Conservation (phyloP, 2,888 invertebrate species). For the Leptothorax acervorum region DNA sequence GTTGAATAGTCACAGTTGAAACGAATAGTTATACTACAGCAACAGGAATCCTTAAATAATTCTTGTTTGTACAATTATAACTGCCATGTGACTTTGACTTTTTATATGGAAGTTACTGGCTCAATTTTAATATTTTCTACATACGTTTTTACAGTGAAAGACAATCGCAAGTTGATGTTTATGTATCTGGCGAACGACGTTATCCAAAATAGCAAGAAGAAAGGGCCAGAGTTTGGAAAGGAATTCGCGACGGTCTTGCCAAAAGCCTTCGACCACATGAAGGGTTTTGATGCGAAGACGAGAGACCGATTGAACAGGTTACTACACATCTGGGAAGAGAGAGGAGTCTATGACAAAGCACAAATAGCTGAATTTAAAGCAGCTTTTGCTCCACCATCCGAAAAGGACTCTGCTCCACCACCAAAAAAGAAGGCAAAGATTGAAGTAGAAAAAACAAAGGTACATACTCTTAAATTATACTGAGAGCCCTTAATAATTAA, state of each 20-base stretch:
- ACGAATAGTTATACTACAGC: too few species aligned
- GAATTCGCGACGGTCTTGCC: slow-evolving; percentile 93
- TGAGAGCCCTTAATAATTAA: background rate
- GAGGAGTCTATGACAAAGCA: slow-evolving; percentile 94
- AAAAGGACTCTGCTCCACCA: slow-evolving; percentile 80
- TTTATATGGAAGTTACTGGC: background rate
- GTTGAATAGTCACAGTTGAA: background rate
- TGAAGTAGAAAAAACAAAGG: slow-evolving; percentile 80
- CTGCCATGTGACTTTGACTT: background rate
- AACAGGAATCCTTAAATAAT: background rate
- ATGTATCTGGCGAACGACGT: slow-evolving; percentile 99
- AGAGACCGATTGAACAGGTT: slow-evolving; percentile 93
- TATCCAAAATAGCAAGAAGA: slow-evolving; percentile 99
- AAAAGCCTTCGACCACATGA: slow-evolving; percentile 95
- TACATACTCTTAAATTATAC: slow-evolving; percentile 27
- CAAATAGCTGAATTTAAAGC: slow-evolving; percentile 93
- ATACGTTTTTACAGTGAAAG: slow-evolving; percentile 89
- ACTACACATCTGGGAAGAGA: slow-evolving; percentile 96
- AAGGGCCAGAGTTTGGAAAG: slow-evolving; percentile 97
- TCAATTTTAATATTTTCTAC: background rate
- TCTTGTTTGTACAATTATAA: background rate
- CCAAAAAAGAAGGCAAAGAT: slow-evolving; percentile 86
- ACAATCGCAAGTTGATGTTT: slow-evolving; percentile 94
- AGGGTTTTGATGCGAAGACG: slow-evolving; percentile 92
- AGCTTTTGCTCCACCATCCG: slow-evolving; percentile 84